Conservation (phyloP, 2,113 vertebrate genomes). For the Salvator merianae region DNA sequence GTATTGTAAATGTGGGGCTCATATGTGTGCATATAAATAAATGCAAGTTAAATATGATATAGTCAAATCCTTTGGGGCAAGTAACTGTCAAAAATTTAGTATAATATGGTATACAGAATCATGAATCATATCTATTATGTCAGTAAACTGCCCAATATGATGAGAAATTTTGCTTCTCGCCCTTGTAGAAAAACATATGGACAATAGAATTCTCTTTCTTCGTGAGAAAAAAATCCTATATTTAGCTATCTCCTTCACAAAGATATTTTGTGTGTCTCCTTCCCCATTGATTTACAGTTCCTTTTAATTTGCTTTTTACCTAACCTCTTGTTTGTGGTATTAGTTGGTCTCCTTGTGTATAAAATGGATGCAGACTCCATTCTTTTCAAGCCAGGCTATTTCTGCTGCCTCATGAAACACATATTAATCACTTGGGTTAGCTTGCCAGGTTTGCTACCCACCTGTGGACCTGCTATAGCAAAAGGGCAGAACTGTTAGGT, state of each 20-base stretch:
- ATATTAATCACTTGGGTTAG: too few relatives aligned
- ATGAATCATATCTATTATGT: background rate
- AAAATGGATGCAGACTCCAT: too few relatives aligned
- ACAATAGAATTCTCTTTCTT: background rate
- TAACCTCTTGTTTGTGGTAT: too few relatives aligned
- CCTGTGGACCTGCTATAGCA: too few relatives aligned
- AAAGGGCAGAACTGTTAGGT: too few relatives aligned
- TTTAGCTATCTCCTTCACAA: background rate
- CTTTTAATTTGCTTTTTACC: background rate
- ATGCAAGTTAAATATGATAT: background rate
- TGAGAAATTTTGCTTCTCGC: background rate
- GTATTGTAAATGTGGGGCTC: background rate
- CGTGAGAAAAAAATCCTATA: background rate
- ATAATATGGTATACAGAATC: background rate
- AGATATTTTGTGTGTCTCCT: background rate
- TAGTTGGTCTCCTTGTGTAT: too few relatives aligned
- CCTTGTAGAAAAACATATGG: background rate
- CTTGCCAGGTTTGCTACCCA: too few relatives aligned
- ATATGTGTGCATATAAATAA: background rate
- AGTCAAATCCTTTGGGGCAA: background rate
- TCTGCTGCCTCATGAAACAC: too few relatives aligned
- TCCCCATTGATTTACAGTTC: background rate
- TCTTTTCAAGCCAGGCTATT: too few relatives aligned
- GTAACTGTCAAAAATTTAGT: background rate
- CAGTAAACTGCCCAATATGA: background rate